phyloP scores from a whole-genome alignment of 2,888 invertebrate species.

The Mythimna albipuncta region DNA sequence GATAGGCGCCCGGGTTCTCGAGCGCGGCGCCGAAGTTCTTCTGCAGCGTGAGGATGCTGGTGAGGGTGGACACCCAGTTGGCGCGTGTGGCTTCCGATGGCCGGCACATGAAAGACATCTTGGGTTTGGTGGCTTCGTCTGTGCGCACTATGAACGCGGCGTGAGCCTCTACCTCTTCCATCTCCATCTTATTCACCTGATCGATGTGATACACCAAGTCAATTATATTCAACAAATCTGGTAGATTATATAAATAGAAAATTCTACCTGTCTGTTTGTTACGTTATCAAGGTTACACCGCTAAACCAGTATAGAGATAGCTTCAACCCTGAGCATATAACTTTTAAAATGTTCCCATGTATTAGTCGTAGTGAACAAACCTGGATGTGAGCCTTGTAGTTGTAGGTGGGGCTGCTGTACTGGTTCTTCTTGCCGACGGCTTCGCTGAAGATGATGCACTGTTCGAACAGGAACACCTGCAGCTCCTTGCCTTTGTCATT shows the following conservation, averaged over 20 bases:
- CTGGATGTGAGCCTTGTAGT: conserved; percentile 98
- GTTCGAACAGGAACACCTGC: conserved; percentile 99
- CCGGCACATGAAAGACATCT: conserved; percentile 95
- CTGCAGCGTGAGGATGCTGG: conserved; percentile 97
- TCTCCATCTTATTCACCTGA: conserved; percentile 99
- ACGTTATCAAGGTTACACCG: neutral
- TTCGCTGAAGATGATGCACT: conserved; percentile 99
- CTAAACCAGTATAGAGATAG: neutral
- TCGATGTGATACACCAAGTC: conserved; percentile 9
- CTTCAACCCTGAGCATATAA: neutral
- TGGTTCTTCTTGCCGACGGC: conserved; percentile 97
- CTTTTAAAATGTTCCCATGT: neutral
- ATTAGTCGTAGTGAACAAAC: conserved; percentile 87
- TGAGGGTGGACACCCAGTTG: conserved; percentile 96
- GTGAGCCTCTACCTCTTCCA: conserved; percentile 91
- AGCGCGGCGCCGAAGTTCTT: conserved; percentile 98
- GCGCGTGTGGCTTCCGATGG: conserved; percentile 93
- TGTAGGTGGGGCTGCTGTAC: conserved; percentile 98
- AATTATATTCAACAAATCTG: conserved; percentile 2
- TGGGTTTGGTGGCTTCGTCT: conserved; percentile 94
- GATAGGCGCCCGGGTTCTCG: conserved; percentile 96
- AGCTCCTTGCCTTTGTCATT: conserved; percentile 92
- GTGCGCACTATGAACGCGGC: conserved; percentile 90
- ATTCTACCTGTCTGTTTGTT: neutral
- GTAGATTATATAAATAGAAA: neutral